A percentile compares a stretch with the other conserved stretches of the same genome.
phyloP scores from a whole-genome alignment of 2,888 invertebrate species.

The Anaspis maculata region DNA sequence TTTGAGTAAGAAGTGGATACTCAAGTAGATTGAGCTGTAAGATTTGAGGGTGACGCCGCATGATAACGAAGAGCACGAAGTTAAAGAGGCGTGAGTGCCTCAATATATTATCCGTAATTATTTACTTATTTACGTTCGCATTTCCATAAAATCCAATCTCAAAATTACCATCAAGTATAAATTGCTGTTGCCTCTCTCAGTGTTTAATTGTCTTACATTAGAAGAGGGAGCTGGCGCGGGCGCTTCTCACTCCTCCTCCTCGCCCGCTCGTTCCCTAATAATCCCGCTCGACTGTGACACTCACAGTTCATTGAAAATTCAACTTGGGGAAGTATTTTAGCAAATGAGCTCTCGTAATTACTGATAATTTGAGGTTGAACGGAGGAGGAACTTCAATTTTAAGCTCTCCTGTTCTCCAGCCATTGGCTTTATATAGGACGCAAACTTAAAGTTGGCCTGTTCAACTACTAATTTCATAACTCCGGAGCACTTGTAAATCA shows the following conservation, averaged over 20 bases:
- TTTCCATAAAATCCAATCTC: slow-evolving; percentile 17
- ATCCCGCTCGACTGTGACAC: slow-evolving; percentile 19
- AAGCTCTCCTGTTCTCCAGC: too few species aligned
- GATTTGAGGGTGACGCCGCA: too few species aligned
- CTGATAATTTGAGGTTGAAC: slow-evolving; percentile 21
- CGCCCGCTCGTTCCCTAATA: slow-evolving; percentile 11
- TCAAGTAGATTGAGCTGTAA: slow-evolving; percentile 4
- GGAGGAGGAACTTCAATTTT: slow-evolving; percentile 11
- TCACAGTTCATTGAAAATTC: slow-evolving; percentile 20
- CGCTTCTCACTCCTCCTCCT: too few species aligned
- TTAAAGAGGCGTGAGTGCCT: too few species aligned
- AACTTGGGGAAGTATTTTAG: slow-evolving; percentile 18
- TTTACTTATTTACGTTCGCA: slow-evolving; percentile 16
- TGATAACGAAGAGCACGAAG: too few species aligned
- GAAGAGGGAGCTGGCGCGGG: slow-evolving; percentile 8
- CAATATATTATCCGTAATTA: slow-evolving; percentile 16
- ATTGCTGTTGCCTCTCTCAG: slow-evolving; percentile 13
- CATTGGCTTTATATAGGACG: too few species aligned
- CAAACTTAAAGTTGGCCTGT: too few species aligned
- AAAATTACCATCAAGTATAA: slow-evolving; percentile 15
- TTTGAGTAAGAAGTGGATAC: too few species aligned
- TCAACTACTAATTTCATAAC: too few species aligned
- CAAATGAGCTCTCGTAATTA: slow-evolving; percentile 22
- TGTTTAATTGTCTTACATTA: slow-evolving; percentile 19
- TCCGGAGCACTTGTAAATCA: too few species aligned